These are phyloP conservation scores for Smittia aterrima DNA, from an alignment of 2,888 invertebrate genomes.

Conservation along the genomic window DNA sequence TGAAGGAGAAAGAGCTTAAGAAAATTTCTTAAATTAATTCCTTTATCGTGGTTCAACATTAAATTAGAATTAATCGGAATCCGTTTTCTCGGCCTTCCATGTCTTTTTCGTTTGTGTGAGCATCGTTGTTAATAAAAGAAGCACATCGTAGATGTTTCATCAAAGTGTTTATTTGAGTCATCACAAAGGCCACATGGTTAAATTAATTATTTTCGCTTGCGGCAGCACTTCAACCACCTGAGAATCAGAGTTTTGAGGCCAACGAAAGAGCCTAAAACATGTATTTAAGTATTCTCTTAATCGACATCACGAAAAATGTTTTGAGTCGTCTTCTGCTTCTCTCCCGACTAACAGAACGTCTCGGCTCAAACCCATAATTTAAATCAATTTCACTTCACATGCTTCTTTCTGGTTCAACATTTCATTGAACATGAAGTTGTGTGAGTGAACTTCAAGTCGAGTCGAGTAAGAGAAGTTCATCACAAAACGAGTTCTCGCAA, in stretches of 20 bases:
- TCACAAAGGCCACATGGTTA: constrained; percentile 37
- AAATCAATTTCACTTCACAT: constrained; percentile 31
- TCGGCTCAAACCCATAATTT: constrained; percentile 36
- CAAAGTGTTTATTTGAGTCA: constrained; percentile 36
- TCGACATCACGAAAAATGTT: constrained; percentile 34
- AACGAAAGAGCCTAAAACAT: constrained; percentile 14
- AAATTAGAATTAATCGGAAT: constrained; percentile 16
- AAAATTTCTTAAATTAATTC: background rate
- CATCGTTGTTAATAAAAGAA: constrained; percentile 26
- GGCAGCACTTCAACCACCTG: constrained; percentile 2
- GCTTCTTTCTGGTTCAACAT: constrained; percentile 11
- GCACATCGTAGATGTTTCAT: constrained; percentile 29
- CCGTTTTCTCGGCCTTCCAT: constrained; percentile 11
- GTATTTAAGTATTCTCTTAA: constrained; percentile 24
- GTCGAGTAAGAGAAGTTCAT: background rate
- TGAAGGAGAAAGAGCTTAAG: background rate
- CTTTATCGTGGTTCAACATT: background rate
- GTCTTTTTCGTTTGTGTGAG: background rate
- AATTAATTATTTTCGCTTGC: constrained; percentile 36
- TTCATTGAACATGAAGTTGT: background rate
- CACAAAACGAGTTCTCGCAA: constrained; percentile 11
- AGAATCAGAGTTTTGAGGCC: background rate
- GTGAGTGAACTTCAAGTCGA: background rate
- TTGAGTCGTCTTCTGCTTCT: background rate
- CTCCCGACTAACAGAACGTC: constrained; percentile 9